A percentile compares a stretch with the other conserved stretches of the same genome.
These are phyloP conservation scores for Clistopyga incitator DNA, from an alignment of 2,888 invertebrate genomes.

Conservation along the genomic window DNA sequence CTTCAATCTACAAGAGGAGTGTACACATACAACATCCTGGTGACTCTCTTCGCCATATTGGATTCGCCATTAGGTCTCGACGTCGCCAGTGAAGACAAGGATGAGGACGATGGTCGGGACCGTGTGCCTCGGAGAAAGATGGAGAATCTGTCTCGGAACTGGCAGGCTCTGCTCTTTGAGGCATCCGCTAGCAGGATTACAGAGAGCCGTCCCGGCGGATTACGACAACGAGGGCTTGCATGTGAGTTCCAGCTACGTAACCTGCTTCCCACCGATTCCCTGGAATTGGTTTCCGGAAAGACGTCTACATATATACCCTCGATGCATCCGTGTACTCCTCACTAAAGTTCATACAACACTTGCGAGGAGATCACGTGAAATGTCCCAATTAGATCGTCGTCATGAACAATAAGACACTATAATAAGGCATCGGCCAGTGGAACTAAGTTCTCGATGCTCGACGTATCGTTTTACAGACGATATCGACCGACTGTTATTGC, in stretches of 20 bases:
- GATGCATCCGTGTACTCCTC: not conserved
- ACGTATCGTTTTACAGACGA: not conserved
- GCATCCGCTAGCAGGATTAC: slow-evolving; percentile 47
- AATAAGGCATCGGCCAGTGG: slow-evolving; percentile 2
- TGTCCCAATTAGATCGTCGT: slow-evolving; percentile 53
- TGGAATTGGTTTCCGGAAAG: slow-evolving; percentile 70
- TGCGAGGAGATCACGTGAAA: slow-evolving; percentile 44
- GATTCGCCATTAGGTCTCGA: slow-evolving; percentile 69
- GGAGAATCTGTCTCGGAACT: slow-evolving; percentile 22
- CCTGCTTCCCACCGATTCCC: slow-evolving; percentile 46
- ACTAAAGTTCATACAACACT: not conserved
- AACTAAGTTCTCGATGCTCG: not conserved
- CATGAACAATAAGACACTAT: slow-evolving; percentile 33
- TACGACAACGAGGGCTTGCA: slow-evolving; percentile 14
- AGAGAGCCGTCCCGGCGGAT: slow-evolving; percentile 36
- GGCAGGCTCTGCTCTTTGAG: slow-evolving; percentile 45
- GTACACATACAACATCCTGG: slow-evolving; percentile 37
- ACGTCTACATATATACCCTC: not conserved
- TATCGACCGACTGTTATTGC: not conserved
- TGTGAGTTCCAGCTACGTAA: slow-evolving; percentile 8
- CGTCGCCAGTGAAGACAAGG: slow-evolving; percentile 20
- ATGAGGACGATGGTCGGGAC: not conserved
- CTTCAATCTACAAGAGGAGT: slow-evolving; percentile 25
- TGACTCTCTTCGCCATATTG: slow-evolving; percentile 69
- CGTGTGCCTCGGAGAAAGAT: not conserved